These are phyloP conservation scores for Mesoligia furuncula DNA, from an alignment of 2,888 invertebrate genomes.

Conservation along the genomic window DNA sequence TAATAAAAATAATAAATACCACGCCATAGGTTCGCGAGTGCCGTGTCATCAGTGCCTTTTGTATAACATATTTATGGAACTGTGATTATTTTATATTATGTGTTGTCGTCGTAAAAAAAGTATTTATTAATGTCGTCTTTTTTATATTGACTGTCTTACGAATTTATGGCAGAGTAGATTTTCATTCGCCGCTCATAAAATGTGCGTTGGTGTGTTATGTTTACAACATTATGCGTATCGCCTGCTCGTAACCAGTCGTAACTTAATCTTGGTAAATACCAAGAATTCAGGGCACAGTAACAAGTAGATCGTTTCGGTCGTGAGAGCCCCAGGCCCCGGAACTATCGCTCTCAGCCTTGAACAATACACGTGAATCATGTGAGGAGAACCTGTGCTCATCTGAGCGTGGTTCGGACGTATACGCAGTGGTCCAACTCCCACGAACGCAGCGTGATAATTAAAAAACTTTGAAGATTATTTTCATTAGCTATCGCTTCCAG, in stretches of 20 bases:
- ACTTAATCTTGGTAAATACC: conserved; percentile 25
- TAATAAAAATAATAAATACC: background rate
- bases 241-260: too few species aligned
- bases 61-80: conserved; percentile 35
- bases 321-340: conserved; percentile 20
- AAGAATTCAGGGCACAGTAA: conserved; percentile 42
- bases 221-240: conserved; percentile 10
- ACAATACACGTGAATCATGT: conserved; percentile 72
- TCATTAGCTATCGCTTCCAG: conserved; percentile 65
- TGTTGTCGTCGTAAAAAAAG: conserved; percentile 23
- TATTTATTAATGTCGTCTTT: conserved; percentile 26
- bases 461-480: conserved; percentile 78
- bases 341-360: conserved; percentile 61
- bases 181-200: conserved; percentile 36
- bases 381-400: conserved; percentile 60
- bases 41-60: conserved; percentile 2
- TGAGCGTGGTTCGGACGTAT: conserved; percentile 53
- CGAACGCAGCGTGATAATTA: conserved; percentile 73
- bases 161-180: conserved; percentile 32
- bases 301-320: conserved; percentile 51
- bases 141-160: conserved; percentile 17
- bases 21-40: background rate
- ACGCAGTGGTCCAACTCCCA: conserved; percentile 24
- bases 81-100: conserved; percentile 50
- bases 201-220: background rate